Percentiles rank a stretch among this genome's conserved stretches.
These are phyloP conservation scores for Synergus umbraculus DNA, from an alignment of 2,888 invertebrate genomes.

Conservation along the genomic window DNA sequence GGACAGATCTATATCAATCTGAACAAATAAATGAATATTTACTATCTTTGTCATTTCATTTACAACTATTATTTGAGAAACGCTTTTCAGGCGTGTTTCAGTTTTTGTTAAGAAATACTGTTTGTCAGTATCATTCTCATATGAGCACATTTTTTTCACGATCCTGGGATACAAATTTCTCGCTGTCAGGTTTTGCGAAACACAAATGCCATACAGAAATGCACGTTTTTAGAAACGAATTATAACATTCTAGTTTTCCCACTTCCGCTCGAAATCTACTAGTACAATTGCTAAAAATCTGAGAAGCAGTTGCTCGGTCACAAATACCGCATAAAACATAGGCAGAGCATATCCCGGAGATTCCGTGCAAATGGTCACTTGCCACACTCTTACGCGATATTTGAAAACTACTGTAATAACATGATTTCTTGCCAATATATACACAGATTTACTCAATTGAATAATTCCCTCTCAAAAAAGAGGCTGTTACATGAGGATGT, in stretches of 20 bases:
- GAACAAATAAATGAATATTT: slow-evolving; percentile 12
- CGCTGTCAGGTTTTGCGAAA: slow-evolving; percentile 25
- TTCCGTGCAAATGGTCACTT: background rate
- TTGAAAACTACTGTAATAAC: slow-evolving; percentile 42
- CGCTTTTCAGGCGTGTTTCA: slow-evolving; percentile 48
- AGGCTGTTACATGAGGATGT: slow-evolving; percentile 2
- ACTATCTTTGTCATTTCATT: background rate
- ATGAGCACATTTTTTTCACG: background rate
- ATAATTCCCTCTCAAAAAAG: background rate
- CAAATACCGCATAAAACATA: slow-evolving; percentile 1
- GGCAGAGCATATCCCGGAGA: background rate
- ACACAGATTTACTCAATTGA: slow-evolving; percentile 47
- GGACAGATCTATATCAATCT: background rate
- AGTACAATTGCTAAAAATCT: slow-evolving; percentile 30
- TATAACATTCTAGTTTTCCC: slow-evolving; percentile 9
- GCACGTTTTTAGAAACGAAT: slow-evolving; percentile 26
- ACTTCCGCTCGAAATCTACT: slow-evolving; percentile 10
- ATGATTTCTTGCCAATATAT: slow-evolving; percentile 48
- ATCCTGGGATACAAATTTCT: slow-evolving; percentile 27
- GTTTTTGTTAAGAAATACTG: background rate
- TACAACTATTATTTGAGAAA: slow-evolving; percentile 10
- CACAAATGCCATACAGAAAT: slow-evolving; percentile 29
- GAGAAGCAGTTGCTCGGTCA: background rate
- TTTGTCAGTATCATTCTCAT: background rate
- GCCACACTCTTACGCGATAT: slow-evolving; percentile 33